Percentiles rank a stretch among this genome's conserved stretches.
phyloP scores from a whole-genome alignment of 2,797 vertebrate species.

The Betta splendens region DNA sequence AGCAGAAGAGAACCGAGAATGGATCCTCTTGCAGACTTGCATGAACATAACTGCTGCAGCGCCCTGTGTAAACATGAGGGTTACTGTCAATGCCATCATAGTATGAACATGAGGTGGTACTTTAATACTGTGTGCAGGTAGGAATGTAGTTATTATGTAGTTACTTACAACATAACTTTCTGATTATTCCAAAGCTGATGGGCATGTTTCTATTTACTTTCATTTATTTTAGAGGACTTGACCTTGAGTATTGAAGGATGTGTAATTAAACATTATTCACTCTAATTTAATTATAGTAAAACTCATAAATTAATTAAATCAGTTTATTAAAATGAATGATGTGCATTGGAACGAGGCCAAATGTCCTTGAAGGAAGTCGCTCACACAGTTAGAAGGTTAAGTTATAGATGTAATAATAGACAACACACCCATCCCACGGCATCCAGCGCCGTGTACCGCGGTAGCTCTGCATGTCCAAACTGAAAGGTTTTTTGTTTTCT shows the following conservation, averaged over 20 bases:
- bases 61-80: conserved; percentile 74
- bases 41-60: conserved; percentile 84
- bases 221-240: too few relatives aligned
- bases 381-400: not conserved
- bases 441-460: conserved; percentile 82
- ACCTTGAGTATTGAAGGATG: too few relatives aligned
- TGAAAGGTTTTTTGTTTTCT: conserved; percentile 78
- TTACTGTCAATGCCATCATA: not conserved
- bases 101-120: not conserved
- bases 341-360: too few relatives aligned
- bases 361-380: not conserved
- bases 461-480: conserved; percentile 74
- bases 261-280: too few relatives aligned
- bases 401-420: not conserved
- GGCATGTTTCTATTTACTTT: too few relatives aligned
- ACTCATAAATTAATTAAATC: too few relatives aligned
- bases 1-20: conserved; percentile 76
- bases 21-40: conserved; percentile 86
- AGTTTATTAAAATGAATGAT: too few relatives aligned
- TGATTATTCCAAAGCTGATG: too few relatives aligned
- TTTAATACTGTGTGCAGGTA: too few relatives aligned
- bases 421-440: conserved; percentile 87
- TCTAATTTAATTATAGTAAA: too few relatives aligned
- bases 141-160: too few relatives aligned
- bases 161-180: too few relatives aligned